These are phyloP conservation scores for Natator depressus DNA, from an alignment of 2,113 vertebrate species.

Conservation along the genomic window DNA sequence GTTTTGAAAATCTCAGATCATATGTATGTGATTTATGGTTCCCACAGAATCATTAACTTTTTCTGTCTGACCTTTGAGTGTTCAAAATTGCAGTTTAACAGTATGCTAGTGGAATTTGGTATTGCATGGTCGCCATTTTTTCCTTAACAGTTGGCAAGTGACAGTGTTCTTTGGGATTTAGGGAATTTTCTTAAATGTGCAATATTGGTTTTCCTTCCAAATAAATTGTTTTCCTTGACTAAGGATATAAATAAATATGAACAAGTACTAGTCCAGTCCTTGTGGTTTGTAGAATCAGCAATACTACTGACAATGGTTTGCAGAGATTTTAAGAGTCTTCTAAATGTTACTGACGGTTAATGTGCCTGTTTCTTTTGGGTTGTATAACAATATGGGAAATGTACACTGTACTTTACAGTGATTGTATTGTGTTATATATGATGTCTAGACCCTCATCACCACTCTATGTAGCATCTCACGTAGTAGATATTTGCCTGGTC, in stretches of 20 bases:
- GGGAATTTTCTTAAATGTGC: neutral
- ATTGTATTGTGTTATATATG: neutral
- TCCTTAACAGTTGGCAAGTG: neutral
- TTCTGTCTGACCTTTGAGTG: neutral
- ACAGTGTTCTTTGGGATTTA: neutral
- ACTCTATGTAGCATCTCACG: neutral
- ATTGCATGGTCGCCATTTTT: neutral
- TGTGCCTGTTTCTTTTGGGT: neutral
- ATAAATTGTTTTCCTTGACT: neutral
- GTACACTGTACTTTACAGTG: neutral
- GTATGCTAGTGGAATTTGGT: neutral
- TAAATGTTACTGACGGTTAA: neutral
- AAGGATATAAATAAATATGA: neutral
- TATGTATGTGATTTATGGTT: neutral
- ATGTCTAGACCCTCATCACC: fast-evolving
- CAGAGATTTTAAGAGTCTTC: neutral
- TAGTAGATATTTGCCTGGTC: neutral
- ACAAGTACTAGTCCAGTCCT: neutral
- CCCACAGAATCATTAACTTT: neutral
- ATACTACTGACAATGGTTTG: neutral
- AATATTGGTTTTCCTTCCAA: neutral
- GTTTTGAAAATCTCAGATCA: slow-evolving; percentile 18
- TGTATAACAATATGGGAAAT: neutral
- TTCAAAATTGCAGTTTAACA: neutral
- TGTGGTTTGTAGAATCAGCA: neutral